Evolutionary conservation across 2,113 vertebrate species (phyloP), one percentile per base, ranked within the genome.

Genomic region (Erpornis zantholeuca): DNA sequence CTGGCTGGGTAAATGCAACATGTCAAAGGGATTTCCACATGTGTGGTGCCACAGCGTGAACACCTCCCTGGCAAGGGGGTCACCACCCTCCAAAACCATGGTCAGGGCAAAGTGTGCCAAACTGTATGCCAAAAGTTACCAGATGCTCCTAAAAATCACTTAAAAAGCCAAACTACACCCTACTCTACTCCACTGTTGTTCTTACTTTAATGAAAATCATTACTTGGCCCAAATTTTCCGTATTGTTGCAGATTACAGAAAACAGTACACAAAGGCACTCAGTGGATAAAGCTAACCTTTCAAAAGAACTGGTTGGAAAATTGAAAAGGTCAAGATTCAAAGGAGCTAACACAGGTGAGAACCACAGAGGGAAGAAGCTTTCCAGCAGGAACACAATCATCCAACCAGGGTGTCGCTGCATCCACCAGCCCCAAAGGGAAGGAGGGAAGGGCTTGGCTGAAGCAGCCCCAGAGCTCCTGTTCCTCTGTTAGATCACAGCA

Each of bases 191-290:
- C 35, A 29, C 14, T 35, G 60, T 35, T 19, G 22, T 8, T 44
- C 24, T 38, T 16, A n/a, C 4, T 19, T 27, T 40, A 76, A 85
- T 10, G 25, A 23, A 47, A 65, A 54, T 7, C 52, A 47, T 0
- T 0, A 35, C 11, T n/a, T 5, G 10, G 40, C 35, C 49, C 44
- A 8, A 8, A 60, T 52, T 64, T 75, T 57, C 64, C 2, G 0
- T 20, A 42, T 11, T 3, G 2, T 16, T 57, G 63, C 28, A 45
- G 89, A 38, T 50, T 19, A 53, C 25, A 49, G n/a, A 28, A 66
- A 76, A 49, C 0, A 42, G 15, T 7, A 40, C 20, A 19, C 35
- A 49, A 68, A 68, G 79, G 5, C 44, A 31, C n/a, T 20, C 1
- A 0, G 5, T 12, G 38, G 60, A 12, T n/a, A 75, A 75, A 71